A percentile compares a stretch with the other conserved stretches of the same genome.
These are phyloP conservation scores for Tridacna crocea DNA, from an alignment of 2,888 invertebrate genomes.

Conservation along the genomic window DNA sequence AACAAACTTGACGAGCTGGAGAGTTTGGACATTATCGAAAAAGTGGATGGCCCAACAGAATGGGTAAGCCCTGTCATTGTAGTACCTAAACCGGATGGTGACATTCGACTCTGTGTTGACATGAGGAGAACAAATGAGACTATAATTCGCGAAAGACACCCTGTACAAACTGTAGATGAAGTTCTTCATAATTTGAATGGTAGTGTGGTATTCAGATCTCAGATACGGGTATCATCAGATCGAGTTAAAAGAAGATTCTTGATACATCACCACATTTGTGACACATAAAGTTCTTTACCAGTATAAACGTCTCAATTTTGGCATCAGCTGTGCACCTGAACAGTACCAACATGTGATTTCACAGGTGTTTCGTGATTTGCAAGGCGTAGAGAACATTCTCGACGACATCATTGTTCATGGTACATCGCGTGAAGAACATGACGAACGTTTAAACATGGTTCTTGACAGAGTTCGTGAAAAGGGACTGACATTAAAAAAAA, in stretches of 20 bases:
- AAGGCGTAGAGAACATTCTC: conserved; percentile 33
- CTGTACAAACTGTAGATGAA: conserved; percentile 56
- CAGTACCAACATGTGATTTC: conserved; percentile 41
- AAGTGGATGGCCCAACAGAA: conserved; percentile 49
- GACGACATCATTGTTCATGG: conserved; percentile 61
- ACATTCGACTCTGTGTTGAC: conserved; percentile 60
- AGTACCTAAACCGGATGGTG: conserved; percentile 58
- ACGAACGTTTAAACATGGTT: conserved; percentile 35
- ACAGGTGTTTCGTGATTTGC: conserved; percentile 34
- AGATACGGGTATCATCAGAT: conserved; percentile 38
- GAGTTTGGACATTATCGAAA: background rate
- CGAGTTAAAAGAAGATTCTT: conserved; percentile 32
- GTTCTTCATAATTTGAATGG: conserved; percentile 49
- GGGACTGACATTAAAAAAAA: conserved; percentile 58
- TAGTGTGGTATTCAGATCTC: conserved; percentile 46
- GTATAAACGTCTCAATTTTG: conserved; percentile 48
- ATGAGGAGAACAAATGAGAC: conserved; percentile 50
- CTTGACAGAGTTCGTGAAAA: conserved; percentile 46
- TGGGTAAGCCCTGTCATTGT: conserved; percentile 62
- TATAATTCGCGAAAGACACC: conserved; percentile 1
- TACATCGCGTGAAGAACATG: conserved; percentile 46
- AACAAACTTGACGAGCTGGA: background rate
- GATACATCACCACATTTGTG: conserved; percentile 49
- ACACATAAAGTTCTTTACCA: conserved; percentile 52
- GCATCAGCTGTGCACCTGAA: conserved; percentile 50